Evolutionary conservation across 2,888 invertebrate genomes (phyloP).

Genomic region (Gerris lacustris): DNA sequence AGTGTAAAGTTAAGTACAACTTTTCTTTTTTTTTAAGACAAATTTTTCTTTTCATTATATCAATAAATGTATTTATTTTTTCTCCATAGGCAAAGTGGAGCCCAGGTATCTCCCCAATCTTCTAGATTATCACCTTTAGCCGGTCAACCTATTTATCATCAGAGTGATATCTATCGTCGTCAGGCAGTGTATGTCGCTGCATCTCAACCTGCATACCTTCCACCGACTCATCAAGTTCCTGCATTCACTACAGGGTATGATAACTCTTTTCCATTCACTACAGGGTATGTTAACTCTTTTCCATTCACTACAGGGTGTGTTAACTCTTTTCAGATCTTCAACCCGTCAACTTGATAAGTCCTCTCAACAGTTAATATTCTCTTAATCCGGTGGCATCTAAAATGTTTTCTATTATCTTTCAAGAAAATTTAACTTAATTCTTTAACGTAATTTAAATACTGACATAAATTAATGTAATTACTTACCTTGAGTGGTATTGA

Average conservation of each 20-base stretch:
- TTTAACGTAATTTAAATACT: too few species aligned
- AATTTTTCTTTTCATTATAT: too few species aligned
- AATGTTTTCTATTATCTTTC: too few species aligned
- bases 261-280: slow-evolving; percentile 34
- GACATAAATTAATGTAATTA: too few species aligned
- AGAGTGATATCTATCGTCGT: slow-evolving; percentile 51
- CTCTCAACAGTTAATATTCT: too few species aligned
- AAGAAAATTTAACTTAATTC: too few species aligned
- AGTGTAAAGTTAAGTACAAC: too few species aligned
- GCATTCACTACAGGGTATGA: slow-evolving; percentile 35
- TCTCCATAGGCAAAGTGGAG: slow-evolving; percentile 26
- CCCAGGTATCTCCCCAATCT: slow-evolving; percentile 43
- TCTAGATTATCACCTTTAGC: slow-evolving; percentile 36
- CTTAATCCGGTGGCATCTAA: too few species aligned
- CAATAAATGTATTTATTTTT: neutral
- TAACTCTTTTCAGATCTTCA: slow-evolving; percentile 33
- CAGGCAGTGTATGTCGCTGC: slow-evolving; percentile 58
- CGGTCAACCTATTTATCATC: slow-evolving; percentile 50
- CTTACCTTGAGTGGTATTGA: too few species aligned
- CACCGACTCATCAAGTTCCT: slow-evolving; percentile 44
- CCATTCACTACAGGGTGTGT: slow-evolving; percentile 35
- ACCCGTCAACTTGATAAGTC: too few species aligned
- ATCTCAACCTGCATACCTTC: slow-evolving; percentile 43
- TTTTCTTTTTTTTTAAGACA: too few species aligned
- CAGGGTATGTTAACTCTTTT: slow-evolving; percentile 34